Conservation (phyloP, 2,888 invertebrate species). For the Cyclophora punctaria region DNA sequence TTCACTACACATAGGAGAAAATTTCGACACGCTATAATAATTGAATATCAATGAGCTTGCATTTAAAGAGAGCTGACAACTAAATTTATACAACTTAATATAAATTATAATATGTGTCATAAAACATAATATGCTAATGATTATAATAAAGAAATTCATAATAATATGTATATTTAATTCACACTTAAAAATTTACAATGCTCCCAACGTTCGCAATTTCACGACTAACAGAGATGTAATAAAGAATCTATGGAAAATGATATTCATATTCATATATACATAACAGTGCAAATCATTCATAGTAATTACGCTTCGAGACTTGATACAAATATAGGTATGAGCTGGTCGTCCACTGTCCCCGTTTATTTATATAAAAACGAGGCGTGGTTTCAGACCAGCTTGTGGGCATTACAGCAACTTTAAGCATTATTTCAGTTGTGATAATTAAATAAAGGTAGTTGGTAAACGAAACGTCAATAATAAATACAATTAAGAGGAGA, state of each 20-base stretch:
- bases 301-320: too few species aligned
- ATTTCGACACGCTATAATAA: conserved; percentile 17
- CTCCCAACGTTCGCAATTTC: conserved; percentile 28
- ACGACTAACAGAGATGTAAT: conserved; percentile 12
- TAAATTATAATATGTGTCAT: conserved; percentile 43
- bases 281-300: too few species aligned
- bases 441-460: conserved; percentile 5
- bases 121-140: conserved; percentile 51
- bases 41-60: conserved; percentile 39
- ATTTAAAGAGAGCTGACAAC: conserved; percentile 57
- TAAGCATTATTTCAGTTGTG: too few species aligned
- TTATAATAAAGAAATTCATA: conserved; percentile 50
- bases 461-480: conserved; percentile 6
- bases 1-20: conserved; percentile 14
- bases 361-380: too few species aligned
- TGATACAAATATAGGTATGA: too few species aligned
- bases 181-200: conserved; percentile 64
- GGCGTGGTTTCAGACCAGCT: too few species aligned
- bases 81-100: conserved; percentile 68
- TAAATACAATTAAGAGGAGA: conserved; percentile 40
- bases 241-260: background rate
- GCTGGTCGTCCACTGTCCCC: too few species aligned
- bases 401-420: too few species aligned
- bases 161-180: conserved; percentile 34
- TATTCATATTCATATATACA: background rate